Conservation (phyloP, 1,140 invertebrate species). For the Anastrepha obliqua region DNA sequence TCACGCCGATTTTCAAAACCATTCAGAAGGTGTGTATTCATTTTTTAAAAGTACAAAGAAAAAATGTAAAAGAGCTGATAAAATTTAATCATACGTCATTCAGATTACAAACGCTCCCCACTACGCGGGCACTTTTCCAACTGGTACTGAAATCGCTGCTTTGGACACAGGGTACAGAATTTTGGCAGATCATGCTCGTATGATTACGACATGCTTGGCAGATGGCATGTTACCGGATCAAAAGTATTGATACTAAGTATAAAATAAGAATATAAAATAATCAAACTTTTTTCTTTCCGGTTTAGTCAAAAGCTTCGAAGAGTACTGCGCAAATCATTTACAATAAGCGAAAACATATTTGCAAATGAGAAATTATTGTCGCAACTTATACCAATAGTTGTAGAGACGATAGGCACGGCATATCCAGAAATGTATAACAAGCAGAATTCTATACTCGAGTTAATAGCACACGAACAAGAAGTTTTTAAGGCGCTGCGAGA, state of each 20-base stretch:
- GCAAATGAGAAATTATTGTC: slow-evolving; percentile 78
- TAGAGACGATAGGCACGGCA: slow-evolving; percentile 81
- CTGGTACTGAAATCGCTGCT: slow-evolving; percentile 74
- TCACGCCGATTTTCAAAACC: slow-evolving; percentile 85
- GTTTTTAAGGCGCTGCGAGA: slow-evolving; percentile 77
- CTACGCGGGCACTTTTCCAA: slow-evolving; percentile 80
- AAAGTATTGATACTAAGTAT: slow-evolving; percentile 76
- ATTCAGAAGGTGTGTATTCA: slow-evolving; percentile 77
- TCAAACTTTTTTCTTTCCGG: slow-evolving; percentile 62
- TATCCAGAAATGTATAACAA: slow-evolving; percentile 88
- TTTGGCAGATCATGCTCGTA: slow-evolving; percentile 90
- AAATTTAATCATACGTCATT: slow-evolving; percentile 1
- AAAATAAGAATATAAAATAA: neutral
- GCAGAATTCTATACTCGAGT: slow-evolving; percentile 79
- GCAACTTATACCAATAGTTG: slow-evolving; percentile 81
- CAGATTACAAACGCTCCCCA: slow-evolving; percentile 74
- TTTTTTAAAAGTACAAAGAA: neutral
- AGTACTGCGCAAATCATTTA: slow-evolving; percentile 85
- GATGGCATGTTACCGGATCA: slow-evolving; percentile 89
- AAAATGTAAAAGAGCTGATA: no score
- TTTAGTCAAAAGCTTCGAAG: slow-evolving; percentile 86
- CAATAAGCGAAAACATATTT: slow-evolving; percentile 82
- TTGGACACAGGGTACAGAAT: slow-evolving; percentile 89
- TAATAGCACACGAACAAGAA: slow-evolving; percentile 84
- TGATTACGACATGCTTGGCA: slow-evolving; percentile 87